Base-by-base conservation (phyloP, 2,113 vertebrate species). In the human (Homo sapiens) region DNA sequence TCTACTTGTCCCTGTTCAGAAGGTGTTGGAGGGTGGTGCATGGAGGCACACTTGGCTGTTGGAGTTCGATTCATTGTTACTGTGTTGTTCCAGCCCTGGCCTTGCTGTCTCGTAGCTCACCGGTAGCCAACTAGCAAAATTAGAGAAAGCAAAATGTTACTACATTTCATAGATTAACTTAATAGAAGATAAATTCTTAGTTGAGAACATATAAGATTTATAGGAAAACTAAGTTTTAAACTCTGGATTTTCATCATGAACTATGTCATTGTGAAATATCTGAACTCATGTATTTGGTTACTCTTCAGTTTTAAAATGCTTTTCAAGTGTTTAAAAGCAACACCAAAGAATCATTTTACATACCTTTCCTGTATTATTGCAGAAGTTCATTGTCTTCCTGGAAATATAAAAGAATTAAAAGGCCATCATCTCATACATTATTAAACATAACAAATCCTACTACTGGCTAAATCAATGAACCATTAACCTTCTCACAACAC, bases 391-490 rank as follows among this genome's bases (percentile, higher is more conserved):
- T 43, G 23, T 95, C 81, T 95, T 91, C 13, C 40, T 92, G 57
- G 81, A 93, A 90, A 81, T 73, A 59, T 8, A 93, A 94, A 80
- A 2, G 23, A 75, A 89, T 95, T 92, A 94, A 92, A 97, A 96
- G 89, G 10, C 66, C 8, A 38, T 83, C 43, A 59, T 72, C 57
- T 90, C 70, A n/a, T 96, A 43, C 43, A 93, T 82, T 90, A 81
- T 94, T 93, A 87, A 95, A 80, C 61, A 73, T 20, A 88, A 43
- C 43, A 93, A 73, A 55, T 92, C 50, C 73, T 32, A 70, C 38
- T 57, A 64, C 70, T 38, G 50, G 27, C 61, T 95, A 86, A 84
- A 93, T 92, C 92, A 80, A n/a, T 96, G 85, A 82, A 35, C 86
- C 48, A n/a, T 91, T 95, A 89, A 81, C 66, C 82, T 61, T 84